A percentile compares a stretch with the other conserved stretches of the same genome.
phyloP scores from a whole-genome alignment of 2,797 vertebrate genomes.

The Microcaecilia unicolor region DNA sequence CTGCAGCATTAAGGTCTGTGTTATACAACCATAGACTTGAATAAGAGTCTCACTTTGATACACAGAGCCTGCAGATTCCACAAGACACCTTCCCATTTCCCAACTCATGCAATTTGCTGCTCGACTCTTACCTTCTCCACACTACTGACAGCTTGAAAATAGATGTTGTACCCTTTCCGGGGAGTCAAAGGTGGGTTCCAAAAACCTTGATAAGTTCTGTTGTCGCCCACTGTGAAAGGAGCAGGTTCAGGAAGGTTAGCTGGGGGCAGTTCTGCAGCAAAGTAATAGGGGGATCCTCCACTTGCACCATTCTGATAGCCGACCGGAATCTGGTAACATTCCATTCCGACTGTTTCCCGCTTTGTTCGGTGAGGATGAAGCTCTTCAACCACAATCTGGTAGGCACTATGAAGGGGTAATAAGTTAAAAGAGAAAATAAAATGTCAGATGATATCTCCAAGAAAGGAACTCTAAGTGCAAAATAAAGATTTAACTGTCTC shows the following conservation, averaged over 20 bases:
- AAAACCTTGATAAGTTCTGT: conserved; percentile 91
- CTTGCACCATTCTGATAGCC: conserved; percentile 78
- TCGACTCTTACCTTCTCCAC: conserved; percentile 79
- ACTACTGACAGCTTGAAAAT: conserved; percentile 96
- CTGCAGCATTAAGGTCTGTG: too few relatives aligned
- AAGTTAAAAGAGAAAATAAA: not conserved
- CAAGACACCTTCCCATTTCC: too few relatives aligned
- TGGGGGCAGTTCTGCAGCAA: conserved; percentile 87
- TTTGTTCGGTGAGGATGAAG: conserved; percentile 78
- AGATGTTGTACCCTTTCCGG: conserved; percentile 97
- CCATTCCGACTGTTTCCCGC: conserved; percentile 71
- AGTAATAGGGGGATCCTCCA: conserved; percentile 83
- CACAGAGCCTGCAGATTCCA: too few relatives aligned
- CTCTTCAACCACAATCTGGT: conserved; percentile 94
- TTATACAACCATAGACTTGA: too few relatives aligned
- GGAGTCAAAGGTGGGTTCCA: conserved; percentile 93
- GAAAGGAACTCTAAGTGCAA: too few relatives aligned
- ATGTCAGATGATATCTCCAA: not conserved
- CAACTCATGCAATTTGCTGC: too few relatives aligned
- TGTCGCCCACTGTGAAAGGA: conserved; percentile 94
- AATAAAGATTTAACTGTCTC: too few relatives aligned
- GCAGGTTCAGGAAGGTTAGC: conserved; percentile 82
- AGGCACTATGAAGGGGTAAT: conserved; percentile 58
- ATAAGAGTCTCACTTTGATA: too few relatives aligned
- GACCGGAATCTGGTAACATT: conserved; percentile 84